Evolutionary conservation across 2,797 vertebrate species (phyloP).

Genomic region (Sciurus carolinensis): DNA sequence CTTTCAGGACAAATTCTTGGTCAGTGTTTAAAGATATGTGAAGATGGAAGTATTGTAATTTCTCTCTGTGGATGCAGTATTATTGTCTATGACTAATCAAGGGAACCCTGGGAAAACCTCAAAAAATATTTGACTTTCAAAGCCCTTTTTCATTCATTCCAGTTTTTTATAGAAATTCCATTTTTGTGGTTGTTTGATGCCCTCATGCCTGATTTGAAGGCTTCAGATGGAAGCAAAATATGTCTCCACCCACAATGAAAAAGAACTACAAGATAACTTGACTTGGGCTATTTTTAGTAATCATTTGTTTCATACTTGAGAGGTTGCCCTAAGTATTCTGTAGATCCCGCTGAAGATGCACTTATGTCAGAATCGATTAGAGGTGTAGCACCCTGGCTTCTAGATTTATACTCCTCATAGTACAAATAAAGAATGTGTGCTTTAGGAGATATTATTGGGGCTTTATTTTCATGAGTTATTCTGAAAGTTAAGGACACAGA

Average conservation of each 20-base stretch:
- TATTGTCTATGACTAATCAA: neutral
- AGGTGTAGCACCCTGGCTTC: conserved; percentile 9
- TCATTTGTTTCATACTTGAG: conserved; percentile 57
- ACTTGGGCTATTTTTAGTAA: conserved; percentile 68
- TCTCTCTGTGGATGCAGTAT: neutral
- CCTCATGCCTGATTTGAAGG: conserved; percentile 19
- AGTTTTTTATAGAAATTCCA: neutral
- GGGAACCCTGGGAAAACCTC: neutral
- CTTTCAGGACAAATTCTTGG: conserved; percentile 7
- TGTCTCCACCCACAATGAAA: neutral
- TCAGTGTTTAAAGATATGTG: neutral
- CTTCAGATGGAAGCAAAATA: conserved; percentile 14
- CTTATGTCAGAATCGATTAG: conserved; percentile 18
- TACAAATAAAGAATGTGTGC: neutral
- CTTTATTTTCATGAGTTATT: neutral
- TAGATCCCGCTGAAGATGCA: conserved; percentile 56
- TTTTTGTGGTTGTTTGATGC: conserved; percentile 27
- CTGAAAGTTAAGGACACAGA: conserved; percentile 6
- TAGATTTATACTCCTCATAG: neutral
- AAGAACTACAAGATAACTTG: neutral
- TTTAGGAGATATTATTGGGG: neutral
- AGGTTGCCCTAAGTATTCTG: conserved; percentile 32
- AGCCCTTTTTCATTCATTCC: neutral
- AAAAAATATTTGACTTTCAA: neutral
- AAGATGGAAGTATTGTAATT: neutral